phyloP scores from a whole-genome alignment of 2,797 vertebrate genomes.

The Argentina silus region DNA sequence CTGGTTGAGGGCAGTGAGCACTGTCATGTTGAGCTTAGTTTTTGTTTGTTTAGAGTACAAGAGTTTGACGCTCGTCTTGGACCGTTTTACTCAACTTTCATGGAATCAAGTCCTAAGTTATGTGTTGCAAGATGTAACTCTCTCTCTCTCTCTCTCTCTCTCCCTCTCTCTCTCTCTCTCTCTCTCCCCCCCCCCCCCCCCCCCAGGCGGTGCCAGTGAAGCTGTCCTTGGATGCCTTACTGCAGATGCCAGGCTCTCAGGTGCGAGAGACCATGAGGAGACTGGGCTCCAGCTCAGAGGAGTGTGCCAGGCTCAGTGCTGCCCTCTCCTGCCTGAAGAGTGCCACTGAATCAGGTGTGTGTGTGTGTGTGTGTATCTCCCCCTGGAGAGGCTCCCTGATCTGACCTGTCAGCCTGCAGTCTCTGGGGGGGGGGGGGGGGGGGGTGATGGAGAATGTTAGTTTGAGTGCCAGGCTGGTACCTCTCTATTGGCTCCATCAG shows the following conservation, averaged over 20 bases:
- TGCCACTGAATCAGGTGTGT: conserved; percentile 88
- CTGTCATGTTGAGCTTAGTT: too few relatives aligned
- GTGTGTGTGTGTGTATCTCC: conserved; percentile 63
- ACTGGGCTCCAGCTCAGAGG: conserved; percentile 88
- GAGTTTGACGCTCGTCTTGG: too few relatives aligned
- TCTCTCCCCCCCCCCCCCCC: conserved; percentile 5
- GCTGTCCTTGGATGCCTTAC: conserved; percentile 91
- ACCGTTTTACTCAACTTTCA: too few relatives aligned
- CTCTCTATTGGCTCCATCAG: not conserved
- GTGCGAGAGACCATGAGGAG: conserved; percentile 91
- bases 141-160: conserved; percentile 2
- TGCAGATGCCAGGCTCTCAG: conserved; percentile 93
- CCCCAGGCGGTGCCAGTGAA: conserved; percentile 87
- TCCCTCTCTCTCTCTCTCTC: not conserved
- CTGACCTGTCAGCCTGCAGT: not conserved
- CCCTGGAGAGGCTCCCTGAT: not conserved
- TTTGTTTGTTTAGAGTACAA: too few relatives aligned
- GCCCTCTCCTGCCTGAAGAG: conserved; percentile 93
- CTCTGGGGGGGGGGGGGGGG: not conserved
- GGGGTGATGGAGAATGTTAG: not conserved
- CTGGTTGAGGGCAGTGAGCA: too few relatives aligned
- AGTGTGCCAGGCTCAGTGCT: conserved; percentile 88
- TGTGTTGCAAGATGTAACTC: not conserved
- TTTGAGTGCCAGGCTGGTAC: not conserved
- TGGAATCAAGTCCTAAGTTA: not conserved